Base-by-base conservation (phyloP, 2,888 invertebrate genomes). In the Agrilus biguttatus region DNA sequence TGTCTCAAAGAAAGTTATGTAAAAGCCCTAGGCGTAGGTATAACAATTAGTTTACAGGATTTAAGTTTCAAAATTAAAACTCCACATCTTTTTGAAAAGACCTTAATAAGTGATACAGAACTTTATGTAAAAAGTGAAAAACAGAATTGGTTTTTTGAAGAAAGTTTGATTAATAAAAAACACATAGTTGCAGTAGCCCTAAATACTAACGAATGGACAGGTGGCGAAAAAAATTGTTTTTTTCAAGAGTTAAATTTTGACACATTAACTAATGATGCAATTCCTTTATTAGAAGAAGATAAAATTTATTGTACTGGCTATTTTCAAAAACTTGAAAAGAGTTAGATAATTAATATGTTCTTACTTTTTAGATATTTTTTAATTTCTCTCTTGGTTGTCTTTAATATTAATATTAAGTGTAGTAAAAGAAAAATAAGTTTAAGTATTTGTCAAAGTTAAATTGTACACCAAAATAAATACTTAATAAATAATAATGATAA, bases 1-100 rank as follows among this genome's bases (percentile, higher is more conserved):
- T 84, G 90, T 54, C 69, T 96, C 39, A 96, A 96, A 66, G 95
- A 96, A 63, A 85, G 91, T 60, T 92, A 90, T 61, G 85, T 90
- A 0, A 96, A 96, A 68, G 92, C 93, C 49, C 72, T 82, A 42
- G 93, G 95, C 14, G 69, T 82, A 19, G 95, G 95, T 28, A 79
- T 96, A 42, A 81, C 82, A 0, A 70, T 83, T 48, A 78, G 86
- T 55, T 70, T 96, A 37, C 70, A 75, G 51, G 73, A 80, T 51
- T 74, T 95, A 35, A 80, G 80, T 65, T 96, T 95, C 65, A 62
- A 71, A 40, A 66, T 84, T 14, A 72, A 73, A 45, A 77, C 80
- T 1, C 67, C 66, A 32, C 53, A 64, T 3, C 60, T 83, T 36
- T 55, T 62, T 23, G 66, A 65, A 10, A 59, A 65, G 39, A 52